Conservation (phyloP, 2,888 invertebrate species). For the Drosophila percnosoma region DNA sequence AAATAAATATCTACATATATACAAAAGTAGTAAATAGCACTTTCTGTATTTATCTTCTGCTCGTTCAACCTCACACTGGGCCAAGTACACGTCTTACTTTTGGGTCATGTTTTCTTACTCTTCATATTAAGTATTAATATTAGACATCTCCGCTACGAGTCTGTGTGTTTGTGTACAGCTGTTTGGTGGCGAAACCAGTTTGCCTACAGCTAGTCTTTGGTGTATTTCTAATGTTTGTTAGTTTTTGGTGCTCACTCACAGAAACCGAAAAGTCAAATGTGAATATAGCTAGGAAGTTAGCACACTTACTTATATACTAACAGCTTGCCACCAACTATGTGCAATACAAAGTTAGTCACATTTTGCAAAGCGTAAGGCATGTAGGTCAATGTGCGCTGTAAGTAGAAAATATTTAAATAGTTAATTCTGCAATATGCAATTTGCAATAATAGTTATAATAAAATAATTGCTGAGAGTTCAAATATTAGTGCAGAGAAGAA, state of each 20-base stretch:
- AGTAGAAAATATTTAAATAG: neutral
- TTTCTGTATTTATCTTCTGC: conserved; percentile 16
- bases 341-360: conserved; percentile 13
- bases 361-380: neutral
- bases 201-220: conserved; percentile 26
- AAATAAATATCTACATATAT: neutral
- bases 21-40: conserved; percentile 6
- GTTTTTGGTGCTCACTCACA: conserved; percentile 26
- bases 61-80: conserved; percentile 14
- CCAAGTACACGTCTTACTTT: conserved; percentile 54
- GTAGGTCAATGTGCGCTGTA: neutral
- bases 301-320: neutral
- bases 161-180: conserved; percentile 59
- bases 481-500: conserved; percentile 1
- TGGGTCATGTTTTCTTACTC: conserved; percentile 10
- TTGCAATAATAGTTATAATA: neutral
- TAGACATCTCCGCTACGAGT: conserved; percentile 27
- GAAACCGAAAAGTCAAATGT: conserved; percentile 53
- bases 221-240: conserved; percentile 36
- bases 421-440: neutral
- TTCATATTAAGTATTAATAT: conserved; percentile 38
- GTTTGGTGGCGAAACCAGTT: conserved; percentile 70
- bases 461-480: neutral
- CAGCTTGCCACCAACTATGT: conserved; percentile 19
- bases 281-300: conserved; percentile 14